Evolutionary conservation across 2,888 invertebrate genomes (phyloP), one percentile per base, ranked within the genome.

Genomic region (Thymelicus acteon): DNA sequence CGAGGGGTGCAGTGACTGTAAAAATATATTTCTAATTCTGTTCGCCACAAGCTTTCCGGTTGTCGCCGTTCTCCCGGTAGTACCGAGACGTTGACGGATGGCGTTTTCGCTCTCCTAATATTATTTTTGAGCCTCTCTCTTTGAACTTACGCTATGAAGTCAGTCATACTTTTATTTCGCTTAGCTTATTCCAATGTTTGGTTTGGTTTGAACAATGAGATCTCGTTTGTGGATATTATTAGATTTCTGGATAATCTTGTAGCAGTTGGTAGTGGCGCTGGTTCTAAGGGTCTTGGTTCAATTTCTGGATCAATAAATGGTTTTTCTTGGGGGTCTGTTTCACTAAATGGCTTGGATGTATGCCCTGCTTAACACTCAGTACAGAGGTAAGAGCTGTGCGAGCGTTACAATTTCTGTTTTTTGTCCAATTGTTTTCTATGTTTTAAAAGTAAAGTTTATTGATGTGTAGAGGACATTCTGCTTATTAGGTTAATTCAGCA

Each of bases 1-100:
- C 78, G 82, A 83, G 86, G 87, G 90, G 89, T 85, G 84, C 79
- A 79, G 82, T 85, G 86, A 86, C 82, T 86, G 85, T 91, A 91
- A 91, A 93, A 93, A 93, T 93, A 92, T 87, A 88, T 90, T 92
- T 93, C 93, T 93, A 92, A 93, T 92, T 93, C 88, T 84, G 91
- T 92, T 82, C 85, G 79, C 78, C 80, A 83, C 82, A 73, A 82
- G 86, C 86, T 89, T 91, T 91, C 92, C 92, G 88, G 89, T 89
- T 49, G 83, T 80, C 76, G 79, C 77, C 60, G 60, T 64, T 58
- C 69, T 63, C 80, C 82, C 81, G 82, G 84, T 82, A 81, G 84
- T 80, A 79, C 75, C 75, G 75, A 76, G 90, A 91, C 92, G 79
- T 90, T 93, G 92, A 93, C 84, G 85, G 84, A 93, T 92, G 84